Evolutionary conservation across 2,888 invertebrate species (phyloP), one percentile per base, ranked within the genome.

Genomic region (Parnassius mnemosyne): DNA sequence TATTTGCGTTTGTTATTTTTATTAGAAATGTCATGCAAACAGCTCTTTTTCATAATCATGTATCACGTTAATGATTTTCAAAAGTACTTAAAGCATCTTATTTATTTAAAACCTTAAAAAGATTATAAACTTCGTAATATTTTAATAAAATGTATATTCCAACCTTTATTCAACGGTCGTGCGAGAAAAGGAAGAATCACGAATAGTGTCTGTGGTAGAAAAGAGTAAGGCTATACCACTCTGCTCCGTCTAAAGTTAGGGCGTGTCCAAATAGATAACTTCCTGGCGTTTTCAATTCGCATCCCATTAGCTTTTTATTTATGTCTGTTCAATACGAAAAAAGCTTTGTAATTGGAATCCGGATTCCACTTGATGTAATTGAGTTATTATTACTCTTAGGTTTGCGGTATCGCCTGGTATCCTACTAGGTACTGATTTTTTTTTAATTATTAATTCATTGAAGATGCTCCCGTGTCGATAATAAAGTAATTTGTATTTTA

Each of bases 241-340:
- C 63, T 66, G 63, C 71, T 66, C 73, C 71, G 67, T 69, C 71
- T 67, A 68, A 72, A 71, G 66, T 65, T 75, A 74, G 84, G 89
- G 89, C 89, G 89, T 85, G 85, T 73, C 82, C 79, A 73, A 80
- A 87, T 89, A 89, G 89, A 89, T 79, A 88, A 84, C 75, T 81
- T 74, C 69, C 71, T 73, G 70, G 61, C 71, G 63, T 68, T 68
- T 71, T 73, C 75, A 74, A 78, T 78, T 80, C 77, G 77, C 80
- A 79, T 81, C 74, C 72, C 71, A 83, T 80, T 78, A 76, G 74
- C 75, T 81, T 71, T 72, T 73, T 72, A 71, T 73, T 71, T 70
- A 49, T 13, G 68, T 71, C 69, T 64, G 65, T 69, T 73, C 73
- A 72, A 65, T 78, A 71, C 65, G 68, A 71, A 72, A 68, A 72